Conservation (phyloP, 2,888 invertebrate species). For the Luperina nickerlii region DNA sequence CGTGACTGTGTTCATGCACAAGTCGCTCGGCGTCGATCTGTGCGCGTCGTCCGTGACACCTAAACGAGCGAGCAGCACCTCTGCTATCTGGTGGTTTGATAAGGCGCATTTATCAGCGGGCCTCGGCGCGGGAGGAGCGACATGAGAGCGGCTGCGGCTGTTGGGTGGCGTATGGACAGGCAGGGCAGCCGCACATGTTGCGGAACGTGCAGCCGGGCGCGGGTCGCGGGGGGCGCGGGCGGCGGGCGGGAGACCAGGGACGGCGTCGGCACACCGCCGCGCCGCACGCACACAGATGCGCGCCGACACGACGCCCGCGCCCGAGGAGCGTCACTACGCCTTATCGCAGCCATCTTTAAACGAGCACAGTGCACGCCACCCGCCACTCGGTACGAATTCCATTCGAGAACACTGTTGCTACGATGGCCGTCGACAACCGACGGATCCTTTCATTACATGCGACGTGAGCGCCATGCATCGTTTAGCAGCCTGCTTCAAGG, state of each 20-base stretch:
- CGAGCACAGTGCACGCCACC: slow-evolving; percentile 88
- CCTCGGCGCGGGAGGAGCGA: slow-evolving; percentile 82
- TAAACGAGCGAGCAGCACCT: slow-evolving; percentile 88
- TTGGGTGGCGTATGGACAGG: slow-evolving; percentile 76
- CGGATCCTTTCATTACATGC: slow-evolving; percentile 82
- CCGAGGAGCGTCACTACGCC: slow-evolving; percentile 88
- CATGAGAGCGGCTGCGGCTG: slow-evolving; percentile 78
- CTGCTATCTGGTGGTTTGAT: slow-evolving; percentile 89
- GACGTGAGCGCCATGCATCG: slow-evolving; percentile 73
- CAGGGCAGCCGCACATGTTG: slow-evolving; percentile 86
- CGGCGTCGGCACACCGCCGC: slow-evolving; percentile 81
- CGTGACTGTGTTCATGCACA: slow-evolving; percentile 79
- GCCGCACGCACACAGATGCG: slow-evolving; percentile 85
- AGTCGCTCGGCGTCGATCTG: slow-evolving; percentile 76
- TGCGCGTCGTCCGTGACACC: slow-evolving; percentile 87
- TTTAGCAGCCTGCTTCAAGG: slow-evolving; percentile 81
- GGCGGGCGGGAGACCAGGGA: slow-evolving; percentile 80
- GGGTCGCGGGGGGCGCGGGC: slow-evolving; percentile 61
- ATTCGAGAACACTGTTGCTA: slow-evolving; percentile 82
- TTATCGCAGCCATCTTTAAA: slow-evolving; percentile 90
- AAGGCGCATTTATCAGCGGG: slow-evolving; percentile 86
- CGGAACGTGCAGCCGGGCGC: slow-evolving; percentile 82
- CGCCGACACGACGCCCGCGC: slow-evolving; percentile 86
- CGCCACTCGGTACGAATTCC: slow-evolving; percentile 87
- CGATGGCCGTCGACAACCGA: slow-evolving; percentile 78